Evolutionary conservation across 2,888 invertebrate species (phyloP).

Genomic region (Ditula angustiorana): DNA sequence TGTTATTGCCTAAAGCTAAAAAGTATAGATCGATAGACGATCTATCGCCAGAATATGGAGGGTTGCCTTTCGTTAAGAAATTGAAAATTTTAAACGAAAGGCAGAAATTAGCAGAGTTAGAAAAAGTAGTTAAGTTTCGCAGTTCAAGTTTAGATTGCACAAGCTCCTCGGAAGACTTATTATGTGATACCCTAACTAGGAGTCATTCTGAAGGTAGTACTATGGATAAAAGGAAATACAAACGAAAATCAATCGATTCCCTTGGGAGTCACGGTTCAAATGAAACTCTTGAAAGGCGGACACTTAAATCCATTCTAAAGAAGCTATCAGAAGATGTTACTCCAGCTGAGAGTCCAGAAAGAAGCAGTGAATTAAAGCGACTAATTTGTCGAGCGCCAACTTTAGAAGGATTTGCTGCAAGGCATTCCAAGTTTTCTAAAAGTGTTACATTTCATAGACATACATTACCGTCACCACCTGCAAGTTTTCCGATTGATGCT

Average conservation of each 20-base stretch:
- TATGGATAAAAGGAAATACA: conserved; percentile 86
- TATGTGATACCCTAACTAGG: conserved; percentile 87
- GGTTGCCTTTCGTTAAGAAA: conserved; percentile 94
- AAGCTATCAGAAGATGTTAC: conserved; percentile 90
- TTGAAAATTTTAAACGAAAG: conserved; percentile 95
- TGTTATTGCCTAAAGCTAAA: conserved; percentile 81
- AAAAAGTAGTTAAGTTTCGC: conserved; percentile 90
- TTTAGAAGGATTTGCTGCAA: conserved; percentile 94
- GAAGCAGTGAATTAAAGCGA: conserved; percentile 87
- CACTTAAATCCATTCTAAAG: conserved; percentile 94
- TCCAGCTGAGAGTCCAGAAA: conserved; percentile 76
- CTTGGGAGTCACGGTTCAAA: conserved; percentile 85
- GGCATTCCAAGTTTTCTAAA: conserved; percentile 94
- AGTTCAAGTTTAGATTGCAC: conserved; percentile 93
- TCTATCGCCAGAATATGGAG: conserved; percentile 94
- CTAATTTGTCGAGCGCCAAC: conserved; percentile 91
- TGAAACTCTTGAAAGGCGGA: conserved; percentile 92
- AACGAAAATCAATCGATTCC: conserved; percentile 75
- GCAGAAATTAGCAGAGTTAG: conserved; percentile 93
- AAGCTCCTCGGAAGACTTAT: conserved; percentile 85
- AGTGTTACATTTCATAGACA: conserved; percentile 95
- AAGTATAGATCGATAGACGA: conserved; percentile 94
- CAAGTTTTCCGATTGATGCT: conserved; percentile 74
- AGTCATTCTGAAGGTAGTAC: conserved; percentile 93
- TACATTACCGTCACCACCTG: conserved; percentile 92